Conservation (phyloP, 2,888 invertebrate genomes). For the Tromatobia lineatoria region DNA sequence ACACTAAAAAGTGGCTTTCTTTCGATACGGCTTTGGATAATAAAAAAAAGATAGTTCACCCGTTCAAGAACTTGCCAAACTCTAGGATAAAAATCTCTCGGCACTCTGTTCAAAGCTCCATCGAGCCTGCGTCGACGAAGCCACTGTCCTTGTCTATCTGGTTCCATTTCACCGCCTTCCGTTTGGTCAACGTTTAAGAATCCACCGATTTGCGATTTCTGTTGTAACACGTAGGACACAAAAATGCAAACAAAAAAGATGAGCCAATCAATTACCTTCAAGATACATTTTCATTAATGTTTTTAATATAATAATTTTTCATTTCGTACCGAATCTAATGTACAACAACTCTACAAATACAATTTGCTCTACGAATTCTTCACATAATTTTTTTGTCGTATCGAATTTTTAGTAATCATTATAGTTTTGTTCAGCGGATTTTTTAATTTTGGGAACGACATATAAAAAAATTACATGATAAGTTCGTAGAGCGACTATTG, state of each 20-base stretch:
- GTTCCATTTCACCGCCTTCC: constrained; percentile 86
- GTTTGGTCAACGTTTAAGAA: constrained; percentile 83
- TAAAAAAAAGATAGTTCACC: constrained; percentile 85
- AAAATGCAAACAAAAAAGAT: neutral
- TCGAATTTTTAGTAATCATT: too few species aligned
- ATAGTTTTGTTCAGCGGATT: too few species aligned
- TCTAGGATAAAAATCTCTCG: constrained; percentile 97
- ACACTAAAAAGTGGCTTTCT: neutral
- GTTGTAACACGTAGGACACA: constrained; percentile 12
- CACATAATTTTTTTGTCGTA: too few species aligned
- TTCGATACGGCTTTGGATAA: neutral
- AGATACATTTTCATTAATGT: too few species aligned
- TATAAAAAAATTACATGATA: too few species aligned
- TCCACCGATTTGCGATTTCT: constrained; percentile 87
- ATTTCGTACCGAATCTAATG: too few species aligned
- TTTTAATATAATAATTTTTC: too few species aligned
- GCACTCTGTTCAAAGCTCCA: constrained; percentile 98
- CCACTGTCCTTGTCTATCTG: constrained; percentile 98
- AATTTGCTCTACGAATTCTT: too few species aligned
- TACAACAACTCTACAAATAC: too few species aligned
- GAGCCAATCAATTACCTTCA: too few species aligned
- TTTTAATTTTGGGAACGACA: too few species aligned
- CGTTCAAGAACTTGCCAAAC: constrained; percentile 97
- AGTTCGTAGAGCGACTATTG: too few species aligned
- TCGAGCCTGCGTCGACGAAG: constrained; percentile 96